phyloP scores from a whole-genome alignment of 2,888 invertebrate species.

The Flabesymbios commensalis region DNA sequence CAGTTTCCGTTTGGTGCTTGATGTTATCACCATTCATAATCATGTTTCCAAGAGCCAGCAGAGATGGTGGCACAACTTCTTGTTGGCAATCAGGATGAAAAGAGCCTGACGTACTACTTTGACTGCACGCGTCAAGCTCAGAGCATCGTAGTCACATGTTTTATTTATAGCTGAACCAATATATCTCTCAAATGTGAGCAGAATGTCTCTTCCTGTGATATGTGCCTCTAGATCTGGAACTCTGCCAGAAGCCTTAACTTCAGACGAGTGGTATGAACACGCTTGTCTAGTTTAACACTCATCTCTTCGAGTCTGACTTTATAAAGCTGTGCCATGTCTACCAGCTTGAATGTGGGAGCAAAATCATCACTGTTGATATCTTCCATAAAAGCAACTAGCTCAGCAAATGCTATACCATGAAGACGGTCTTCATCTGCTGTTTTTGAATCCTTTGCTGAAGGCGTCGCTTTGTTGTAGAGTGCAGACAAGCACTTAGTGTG shows the following conservation, averaged over 20 bases:
- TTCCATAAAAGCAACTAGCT: no score
- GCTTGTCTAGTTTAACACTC: neutral
- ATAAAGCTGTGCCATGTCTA: no score
- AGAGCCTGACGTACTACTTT: neutral
- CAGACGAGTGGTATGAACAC: neutral
- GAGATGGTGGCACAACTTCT: neutral
- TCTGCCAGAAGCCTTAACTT: neutral
- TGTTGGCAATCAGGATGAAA: neutral
- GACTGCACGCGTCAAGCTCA: neutral
- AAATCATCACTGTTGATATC: no score
- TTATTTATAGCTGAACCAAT: neutral
- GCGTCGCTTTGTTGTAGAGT: no score
- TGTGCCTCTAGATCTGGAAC: neutral
- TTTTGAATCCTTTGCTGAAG: no score
- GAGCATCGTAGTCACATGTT: neutral
- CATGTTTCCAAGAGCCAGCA: constrained; percentile 1
- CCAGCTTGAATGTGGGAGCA: no score
- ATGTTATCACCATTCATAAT: neutral
- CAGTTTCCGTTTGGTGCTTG: neutral
- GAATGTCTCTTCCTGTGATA: neutral
- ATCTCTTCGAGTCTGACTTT: neutral
- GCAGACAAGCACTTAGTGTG: no score
- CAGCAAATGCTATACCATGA: no score
- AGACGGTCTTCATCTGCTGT: no score
- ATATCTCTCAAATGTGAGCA: neutral